Evolutionary conservation across 1,140 invertebrate genomes (phyloP).

Genomic region (Ectropis grisescens): DNA sequence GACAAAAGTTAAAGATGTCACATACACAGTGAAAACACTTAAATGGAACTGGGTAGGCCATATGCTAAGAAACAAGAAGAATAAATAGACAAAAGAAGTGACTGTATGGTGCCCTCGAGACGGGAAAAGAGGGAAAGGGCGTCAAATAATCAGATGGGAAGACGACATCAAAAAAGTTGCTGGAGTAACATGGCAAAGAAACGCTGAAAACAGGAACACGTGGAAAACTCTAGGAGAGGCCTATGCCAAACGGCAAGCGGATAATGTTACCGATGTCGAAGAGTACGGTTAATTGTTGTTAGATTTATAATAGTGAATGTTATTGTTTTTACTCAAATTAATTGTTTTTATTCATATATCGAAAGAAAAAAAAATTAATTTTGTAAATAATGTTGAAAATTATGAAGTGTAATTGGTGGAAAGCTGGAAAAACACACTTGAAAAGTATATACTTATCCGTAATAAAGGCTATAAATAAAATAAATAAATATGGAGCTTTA

Average conservation of each 20-base stretch:
- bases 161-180: neutral
- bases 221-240: neutral
- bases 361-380: no score
- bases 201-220: neutral
- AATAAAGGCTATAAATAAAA: no score
- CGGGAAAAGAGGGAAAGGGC: conserved; percentile 1
- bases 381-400: no score
- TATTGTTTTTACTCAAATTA: no score
- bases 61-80: neutral
- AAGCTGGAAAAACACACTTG: no score
- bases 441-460: no score
- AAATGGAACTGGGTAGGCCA: conserved; percentile 4
- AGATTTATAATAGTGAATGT: no score
- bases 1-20: conserved; percentile 4
- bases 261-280: neutral
- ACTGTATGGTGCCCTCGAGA: conserved; percentile 2
- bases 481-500: no score
- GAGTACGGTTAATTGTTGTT: no score
- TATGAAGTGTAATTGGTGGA: no score
- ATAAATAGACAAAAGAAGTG: conserved; percentile 1
- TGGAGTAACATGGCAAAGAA: neutral
- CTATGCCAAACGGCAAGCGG: neutral
- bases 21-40: neutral
- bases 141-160: neutral
- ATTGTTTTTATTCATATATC: no score